These are phyloP conservation scores for Falco cherrug DNA, from an alignment of 2,797 vertebrate species.

Conservation along the genomic window DNA sequence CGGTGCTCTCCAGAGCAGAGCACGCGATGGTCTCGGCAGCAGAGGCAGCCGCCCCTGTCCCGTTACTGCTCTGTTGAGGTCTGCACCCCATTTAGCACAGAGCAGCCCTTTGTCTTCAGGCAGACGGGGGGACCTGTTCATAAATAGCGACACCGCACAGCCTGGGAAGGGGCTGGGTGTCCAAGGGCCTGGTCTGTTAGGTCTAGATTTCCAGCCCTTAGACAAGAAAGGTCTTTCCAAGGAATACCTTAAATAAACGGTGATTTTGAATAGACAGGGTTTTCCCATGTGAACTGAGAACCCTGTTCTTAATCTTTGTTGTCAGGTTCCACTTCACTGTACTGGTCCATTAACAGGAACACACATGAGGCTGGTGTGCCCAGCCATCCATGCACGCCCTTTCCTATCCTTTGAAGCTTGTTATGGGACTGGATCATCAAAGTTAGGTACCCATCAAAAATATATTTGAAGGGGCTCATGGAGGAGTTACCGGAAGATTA, in stretches of 20 bases:
- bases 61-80: accelerated
- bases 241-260: not conserved
- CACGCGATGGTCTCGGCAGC: accelerated
- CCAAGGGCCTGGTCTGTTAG: not conserved
- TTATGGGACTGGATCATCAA: not conserved
- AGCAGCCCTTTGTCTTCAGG: not conserved
- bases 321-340: not conserved
- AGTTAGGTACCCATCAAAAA: not conserved
- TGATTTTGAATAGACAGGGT: not conserved
- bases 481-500: not conserved
- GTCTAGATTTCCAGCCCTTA: not conserved
- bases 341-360: not conserved
- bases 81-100: not conserved
- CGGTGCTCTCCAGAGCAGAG: not conserved
- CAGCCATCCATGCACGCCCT: accelerated
- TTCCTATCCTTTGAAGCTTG: not conserved
- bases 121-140: not conserved
- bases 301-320: not conserved
- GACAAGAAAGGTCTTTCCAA: not conserved
- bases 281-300: not conserved
- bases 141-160: not conserved
- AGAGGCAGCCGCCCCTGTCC: not conserved
- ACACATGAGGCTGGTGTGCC: not conserved
- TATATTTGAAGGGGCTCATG: not conserved
- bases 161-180: not conserved